Base-by-base conservation (phyloP, 2,113 vertebrate genomes). In the Seriola aureovittata region DNA sequence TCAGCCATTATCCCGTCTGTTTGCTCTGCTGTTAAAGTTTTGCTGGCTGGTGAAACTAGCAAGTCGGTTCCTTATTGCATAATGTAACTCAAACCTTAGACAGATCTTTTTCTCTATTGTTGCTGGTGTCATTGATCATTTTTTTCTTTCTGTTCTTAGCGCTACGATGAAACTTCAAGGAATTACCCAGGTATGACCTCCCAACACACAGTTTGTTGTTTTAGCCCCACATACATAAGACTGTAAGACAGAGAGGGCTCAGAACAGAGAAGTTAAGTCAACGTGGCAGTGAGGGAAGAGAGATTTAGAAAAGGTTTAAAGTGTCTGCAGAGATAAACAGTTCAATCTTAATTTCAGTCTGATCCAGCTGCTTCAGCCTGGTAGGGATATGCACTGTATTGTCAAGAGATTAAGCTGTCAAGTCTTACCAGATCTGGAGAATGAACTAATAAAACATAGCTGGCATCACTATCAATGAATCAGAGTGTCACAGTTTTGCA, bases 101-200 rank as follows among this genome's bases (percentile, higher is more conserved):
- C 8, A 0, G 38, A 36, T 13, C 7, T 52, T 55, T 57, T 8
- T 5, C 13, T 71, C 21, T 48, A 3, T 12, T 42, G 8, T 55
- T 23, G 9, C 5, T 44, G 23, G 14, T 36, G 11, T 50, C 6
- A 71, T n/a, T 52, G 19, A 71, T 3, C 5, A 0, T 55, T 34
- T 78, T 87, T 90, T 36, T 89, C n/a, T 40, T 58, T 82, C 34
- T 81, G 1, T 75, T 67, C 1, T 44, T 12, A 95, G 95, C 87
- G 91, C 71, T 92, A 94, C 63, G 94, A 96, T 59, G 93, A 93
- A 7, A 58, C 48, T 19, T 87, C 87, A 50, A 93, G 94, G 69
- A 81, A 86, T 73, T 91, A 93, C 75, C 91, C 88, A 89, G 95
- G 95, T 96, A 89, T 72, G 90, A 57, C 17, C 29, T 48, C 71